phyloP scores from a whole-genome alignment of 2,888 invertebrate species.

The Drosophila neoperkinsi region DNA sequence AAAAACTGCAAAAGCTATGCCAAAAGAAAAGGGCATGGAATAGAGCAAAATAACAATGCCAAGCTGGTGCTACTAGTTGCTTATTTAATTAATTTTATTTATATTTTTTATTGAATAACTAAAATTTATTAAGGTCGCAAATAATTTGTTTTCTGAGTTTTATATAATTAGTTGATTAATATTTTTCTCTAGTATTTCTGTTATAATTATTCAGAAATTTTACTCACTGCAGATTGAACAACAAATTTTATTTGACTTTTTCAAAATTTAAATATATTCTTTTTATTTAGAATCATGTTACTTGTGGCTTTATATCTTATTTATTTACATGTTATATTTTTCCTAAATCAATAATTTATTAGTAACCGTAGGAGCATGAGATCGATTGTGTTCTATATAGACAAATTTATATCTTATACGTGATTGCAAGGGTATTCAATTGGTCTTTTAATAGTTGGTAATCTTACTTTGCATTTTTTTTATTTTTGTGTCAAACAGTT shows the following conservation, averaged over 20 bases:
- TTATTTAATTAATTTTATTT: constrained; percentile 9
- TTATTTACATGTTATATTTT: neutral
- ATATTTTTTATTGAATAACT: neutral
- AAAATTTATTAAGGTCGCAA: neutral
- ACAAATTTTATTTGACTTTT: neutral
- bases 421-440: neutral
- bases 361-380: neutral
- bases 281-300: neutral
- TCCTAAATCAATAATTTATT: neutral
- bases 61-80: neutral
- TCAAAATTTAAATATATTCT: too few species aligned
- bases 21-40: constrained; percentile 11
- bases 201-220: neutral
- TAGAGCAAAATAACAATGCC: neutral
- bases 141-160: neutral
- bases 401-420: neutral
- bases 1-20: constrained; percentile 20
- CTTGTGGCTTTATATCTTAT: neutral
- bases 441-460: neutral
- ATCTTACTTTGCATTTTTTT: neutral
- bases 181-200: neutral
- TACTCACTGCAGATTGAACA: neutral
- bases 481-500: constrained; percentile 52
- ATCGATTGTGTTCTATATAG: neutral
- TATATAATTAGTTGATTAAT: neutral